Percentiles rank a stretch among this genome's conserved stretches.
Evolutionary conservation across 2,797 vertebrate species (phyloP).

Genomic region (Hyperoplus lanceolatus): DNA sequence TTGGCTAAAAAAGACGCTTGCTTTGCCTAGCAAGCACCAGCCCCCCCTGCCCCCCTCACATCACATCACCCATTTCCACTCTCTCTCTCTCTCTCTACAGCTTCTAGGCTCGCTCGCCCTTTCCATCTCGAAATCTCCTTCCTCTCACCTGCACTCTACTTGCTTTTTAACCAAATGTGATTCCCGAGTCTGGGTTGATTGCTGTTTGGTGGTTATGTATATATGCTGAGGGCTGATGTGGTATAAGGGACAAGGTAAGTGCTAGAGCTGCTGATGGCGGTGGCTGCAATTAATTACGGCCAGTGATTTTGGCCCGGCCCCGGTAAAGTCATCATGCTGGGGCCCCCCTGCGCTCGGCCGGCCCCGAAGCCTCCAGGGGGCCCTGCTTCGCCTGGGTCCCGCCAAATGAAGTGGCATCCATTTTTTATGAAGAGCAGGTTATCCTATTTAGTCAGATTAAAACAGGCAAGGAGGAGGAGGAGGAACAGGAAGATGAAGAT

Average conservation of each 20-base stretch:
- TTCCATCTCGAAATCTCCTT: slow-evolving; percentile 26
- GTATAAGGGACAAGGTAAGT: neutral
- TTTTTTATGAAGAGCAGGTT: slow-evolving; percentile 85
- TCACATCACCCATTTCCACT: neutral
- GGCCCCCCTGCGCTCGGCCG: slow-evolving; percentile 61
- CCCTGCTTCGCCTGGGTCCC: slow-evolving; percentile 67
- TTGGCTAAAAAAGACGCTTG: slow-evolving; percentile 80
- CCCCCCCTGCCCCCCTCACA: slow-evolving; percentile 10
- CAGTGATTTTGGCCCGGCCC: slow-evolving; percentile 76
- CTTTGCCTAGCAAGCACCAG: slow-evolving; percentile 68
- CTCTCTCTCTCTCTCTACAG: slow-evolving; percentile 43
- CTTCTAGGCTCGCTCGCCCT: neutral
- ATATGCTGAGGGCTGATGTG: slow-evolving; percentile 17
- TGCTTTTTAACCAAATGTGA: slow-evolving; percentile 80
- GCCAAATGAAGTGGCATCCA: slow-evolving; percentile 81
- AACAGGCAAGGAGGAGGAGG: slow-evolving; percentile 66
- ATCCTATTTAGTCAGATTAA: slow-evolving; percentile 84
- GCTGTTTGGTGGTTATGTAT: slow-evolving; percentile 12
- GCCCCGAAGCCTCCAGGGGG: slow-evolving; percentile 64
- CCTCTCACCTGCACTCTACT: slow-evolving; percentile 40
- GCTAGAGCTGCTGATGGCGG: neutral
- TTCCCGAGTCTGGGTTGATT: slow-evolving; percentile 45
- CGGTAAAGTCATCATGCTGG: slow-evolving; percentile 38
- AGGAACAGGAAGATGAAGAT: slow-evolving; percentile 55
- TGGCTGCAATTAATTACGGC: slow-evolving; percentile 84